Evolutionary conservation across 2,888 invertebrate species (phyloP), one percentile per base, ranked within the genome.

Genomic region (Synergus gifuensis): DNA sequence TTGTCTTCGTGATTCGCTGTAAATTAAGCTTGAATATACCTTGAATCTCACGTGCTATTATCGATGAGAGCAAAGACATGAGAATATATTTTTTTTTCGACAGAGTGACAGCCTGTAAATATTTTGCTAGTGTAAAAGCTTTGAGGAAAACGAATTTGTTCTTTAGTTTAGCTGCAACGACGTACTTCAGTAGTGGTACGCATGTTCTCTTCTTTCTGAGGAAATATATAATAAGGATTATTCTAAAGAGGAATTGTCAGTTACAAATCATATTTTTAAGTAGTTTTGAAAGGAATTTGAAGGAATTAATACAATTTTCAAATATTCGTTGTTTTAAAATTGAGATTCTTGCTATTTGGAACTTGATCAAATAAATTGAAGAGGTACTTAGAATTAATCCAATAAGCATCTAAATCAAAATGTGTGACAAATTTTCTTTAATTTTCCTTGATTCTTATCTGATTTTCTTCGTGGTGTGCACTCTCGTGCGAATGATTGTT

Each of bases 61-160:
- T 83, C 80, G 60, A 69, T 78, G 76, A 76, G 76, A 79, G 76
- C n/a, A 49, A 79, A 69, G 66, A 64, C 58, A 76, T 79, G 81
- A 83, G n/a, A 22, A 22, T 46, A 46, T 54, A n/a, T 60, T 73
- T 73, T 60, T 69, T 73, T 69, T 49, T 69, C 8, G 14, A 12
- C 9, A 8, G n/a, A 8, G 8, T 42, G 18, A 22, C 11, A 12
- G 12, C 60, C 12, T 60, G 60, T 60, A 22, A 60, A 60, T 60
- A 28, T 11, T 60, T 12, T 28, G 22, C 22, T 22, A 60, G 9
- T 54, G n/a, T 54, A 54, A n/a, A 60, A 60, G 22, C 60, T 60
- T 60, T 28, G 22, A 60, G 11, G 0, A 28, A 60, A 60, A 18
- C 9, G 12, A 60, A 28, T 28, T 4, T 11, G 1, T 60, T 60